Conservation (phyloP, 2,113 vertebrate genomes). For the Thalassoma bifasciatum region DNA sequence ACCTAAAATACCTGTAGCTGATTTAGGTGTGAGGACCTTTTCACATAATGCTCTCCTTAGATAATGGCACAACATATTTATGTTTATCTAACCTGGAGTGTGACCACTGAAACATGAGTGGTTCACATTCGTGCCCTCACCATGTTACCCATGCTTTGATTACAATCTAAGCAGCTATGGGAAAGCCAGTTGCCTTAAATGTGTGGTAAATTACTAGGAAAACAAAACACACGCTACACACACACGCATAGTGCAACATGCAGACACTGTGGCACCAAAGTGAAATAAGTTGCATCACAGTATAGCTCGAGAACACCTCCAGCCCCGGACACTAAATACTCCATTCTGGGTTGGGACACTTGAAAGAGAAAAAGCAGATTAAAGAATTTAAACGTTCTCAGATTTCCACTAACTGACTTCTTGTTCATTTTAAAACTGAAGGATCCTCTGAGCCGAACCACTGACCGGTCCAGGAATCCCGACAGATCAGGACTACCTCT, state of each 20-base stretch:
- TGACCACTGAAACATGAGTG: slow-evolving; percentile 55
- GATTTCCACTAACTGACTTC: slow-evolving; percentile 27
- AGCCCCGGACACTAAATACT: slow-evolving; percentile 1
- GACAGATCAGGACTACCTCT: slow-evolving; percentile 32
- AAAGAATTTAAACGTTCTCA: slow-evolving; percentile 5
- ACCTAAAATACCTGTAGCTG: slow-evolving; percentile 3
- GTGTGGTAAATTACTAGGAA: slow-evolving; percentile 47
- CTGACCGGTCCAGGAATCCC: slow-evolving; percentile 4
- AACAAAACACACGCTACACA: slow-evolving; percentile 39
- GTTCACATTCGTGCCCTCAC: slow-evolving; percentile 45
- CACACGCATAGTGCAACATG: slow-evolving; percentile 33
- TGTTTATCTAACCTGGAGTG: slow-evolving; percentile 39
- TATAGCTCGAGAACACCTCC: slow-evolving; percentile 20
- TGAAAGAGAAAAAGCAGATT: slow-evolving; percentile 8
- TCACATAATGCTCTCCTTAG: slow-evolving; percentile 25
- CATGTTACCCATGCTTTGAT: slow-evolving; percentile 48
- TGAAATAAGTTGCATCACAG: slow-evolving; percentile 6
- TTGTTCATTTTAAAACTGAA: slow-evolving; percentile 6
- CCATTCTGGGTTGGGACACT: not conserved
- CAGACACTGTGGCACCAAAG: slow-evolving; percentile 54
- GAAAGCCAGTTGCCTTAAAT: slow-evolving; percentile 40
- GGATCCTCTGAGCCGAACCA: slow-evolving; percentile 7
- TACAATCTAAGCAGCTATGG: slow-evolving; percentile 66
- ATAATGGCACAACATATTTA: slow-evolving; percentile 20
- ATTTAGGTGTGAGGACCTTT: slow-evolving; percentile 27